Conservation (phyloP, 2,888 invertebrate genomes). For the Camptogramma bilineatum region DNA sequence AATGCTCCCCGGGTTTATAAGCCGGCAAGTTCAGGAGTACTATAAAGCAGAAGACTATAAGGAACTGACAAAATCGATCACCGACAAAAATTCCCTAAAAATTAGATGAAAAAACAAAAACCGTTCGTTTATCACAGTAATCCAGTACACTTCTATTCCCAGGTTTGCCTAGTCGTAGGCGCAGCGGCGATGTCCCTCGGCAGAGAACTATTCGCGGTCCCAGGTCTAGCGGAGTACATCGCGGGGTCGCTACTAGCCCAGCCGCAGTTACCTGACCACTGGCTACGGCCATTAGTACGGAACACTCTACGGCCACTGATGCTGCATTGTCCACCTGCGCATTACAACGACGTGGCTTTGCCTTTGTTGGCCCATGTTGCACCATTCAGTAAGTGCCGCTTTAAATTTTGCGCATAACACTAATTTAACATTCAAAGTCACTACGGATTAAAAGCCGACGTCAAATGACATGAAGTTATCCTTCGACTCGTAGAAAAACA, state of each 20-base stretch:
- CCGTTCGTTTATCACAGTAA: too few species aligned
- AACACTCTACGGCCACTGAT: conserved; percentile 94
- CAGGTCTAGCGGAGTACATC: conserved; percentile 91
- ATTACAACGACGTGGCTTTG: conserved; percentile 90
- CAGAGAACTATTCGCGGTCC: conserved; percentile 92
- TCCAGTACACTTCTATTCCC: conserved; percentile 21
- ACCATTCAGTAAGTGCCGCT: conserved; percentile 89
- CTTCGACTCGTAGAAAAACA: too few species aligned
- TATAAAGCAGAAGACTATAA: too few species aligned
- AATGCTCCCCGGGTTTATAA: too few species aligned
- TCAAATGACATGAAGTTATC: too few species aligned
- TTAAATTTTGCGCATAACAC: too few species aligned
- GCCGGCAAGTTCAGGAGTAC: too few species aligned
- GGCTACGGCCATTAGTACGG: conserved; percentile 92
- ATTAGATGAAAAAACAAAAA: too few species aligned
- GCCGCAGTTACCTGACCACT: conserved; percentile 92
- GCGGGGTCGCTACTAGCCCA: conserved; percentile 90
- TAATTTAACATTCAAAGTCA: too few species aligned
- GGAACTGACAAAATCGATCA: too few species aligned
- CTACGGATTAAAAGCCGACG: too few species aligned
- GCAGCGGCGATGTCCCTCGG: conserved; percentile 92
- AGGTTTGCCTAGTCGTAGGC: conserved; percentile 86
- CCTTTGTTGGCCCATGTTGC: conserved; percentile 92
- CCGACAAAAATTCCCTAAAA: too few species aligned
- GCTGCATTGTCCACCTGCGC: conserved; percentile 93